Base-by-base conservation (phyloP, 1,140 invertebrate species). In the Coboldia fuscipes region DNA sequence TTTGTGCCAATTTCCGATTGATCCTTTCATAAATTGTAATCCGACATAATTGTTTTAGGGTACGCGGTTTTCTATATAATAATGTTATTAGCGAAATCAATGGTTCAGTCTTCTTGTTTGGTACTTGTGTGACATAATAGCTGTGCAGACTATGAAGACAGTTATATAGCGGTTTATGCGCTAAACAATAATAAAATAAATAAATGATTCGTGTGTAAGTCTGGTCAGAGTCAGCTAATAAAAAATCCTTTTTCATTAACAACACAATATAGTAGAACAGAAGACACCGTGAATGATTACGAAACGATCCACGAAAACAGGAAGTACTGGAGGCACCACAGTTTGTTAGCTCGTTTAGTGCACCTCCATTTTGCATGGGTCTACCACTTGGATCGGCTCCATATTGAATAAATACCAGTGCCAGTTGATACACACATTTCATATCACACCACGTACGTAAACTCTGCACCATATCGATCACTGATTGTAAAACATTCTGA, bases 381-480 rank as follows among this genome's bases (percentile, higher is more conserved):
- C n/a, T n/a, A 15, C 68, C 55, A 45, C 72, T 70, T 3, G 69
- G 66, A 57, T 73, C 63, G 21, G 69, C 70, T 22, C 70, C 70
- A 39, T 70, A 71, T 43, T 72, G 68, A 33, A 75, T 61, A 7
- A 77, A 58, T 8, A 70, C 73, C 24, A 71, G 46, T 4, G 67
- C 70, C 18, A 78, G 53, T 45, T 75, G 68, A 45, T 76, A 71
- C 21, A 78, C 65, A 48, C 72, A 70, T 37, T 69, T 57, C 41
- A 78, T 61, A 41, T 78, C 74, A 22, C 53, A 51, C 29, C 70
- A 67, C 23, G 60, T 62, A 23, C 72, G 56, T 9, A 74, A 69
- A 50, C 71, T 71, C 41, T 69, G 63, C 23, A 76, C 70, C 69
- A 77, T 73, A 45, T 76, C 73, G 54, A 76, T 52, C 42, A 67